Base-by-base conservation (phyloP, 2,888 invertebrate genomes). In the Thysanoteuthis rhombus region DNA sequence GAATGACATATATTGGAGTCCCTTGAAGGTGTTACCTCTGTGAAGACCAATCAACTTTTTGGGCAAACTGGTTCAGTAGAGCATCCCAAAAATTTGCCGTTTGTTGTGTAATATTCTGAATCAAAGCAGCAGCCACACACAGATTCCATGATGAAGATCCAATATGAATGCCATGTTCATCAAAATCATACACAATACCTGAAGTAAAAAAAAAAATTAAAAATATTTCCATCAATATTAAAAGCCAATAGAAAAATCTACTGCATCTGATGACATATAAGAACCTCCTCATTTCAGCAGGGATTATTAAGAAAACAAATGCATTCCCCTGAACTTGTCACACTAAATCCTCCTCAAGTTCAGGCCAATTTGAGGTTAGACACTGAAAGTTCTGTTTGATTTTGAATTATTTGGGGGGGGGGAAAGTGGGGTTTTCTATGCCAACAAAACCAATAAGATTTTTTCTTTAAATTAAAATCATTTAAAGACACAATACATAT, bases 101-200 rank as follows among this genome's bases (percentile, higher is more conserved):
- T 36, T 75, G 75, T 36, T n/a, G n/a, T 10, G 75, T n/a, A n/a
- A 75, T 10, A 19, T 75, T n/a, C 0, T 75, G n/a, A 75, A 75
- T n/a, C 16, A 75, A 75, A 39, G 93, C 28, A 38, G 52, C 93
- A 1, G 93, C 39, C 4, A 93, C 52, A 93, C 93, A 93, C 47
- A n/a, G 5, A 47, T 32, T 58, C 93, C 93, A 93, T 12, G 25
- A 38, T 0, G 52, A 25, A 19, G 93, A 93, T 28, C 93, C 93
- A 36, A 93, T n/a, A 36, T 36, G 36, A 38, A 93, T 36, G 36
- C 93, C 93, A 25, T 52, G 5, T 58, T 93, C 93, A 47, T 93
- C 93, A 47, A 47, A 93, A 47, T 93, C 93, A 93, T 93, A 93
- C 47, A 93, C 93, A 93, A 93, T 47, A 38, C 93, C 93, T 92